Base-by-base conservation (phyloP, 2,797 vertebrate species). In the Pempheris klunzingeri region DNA sequence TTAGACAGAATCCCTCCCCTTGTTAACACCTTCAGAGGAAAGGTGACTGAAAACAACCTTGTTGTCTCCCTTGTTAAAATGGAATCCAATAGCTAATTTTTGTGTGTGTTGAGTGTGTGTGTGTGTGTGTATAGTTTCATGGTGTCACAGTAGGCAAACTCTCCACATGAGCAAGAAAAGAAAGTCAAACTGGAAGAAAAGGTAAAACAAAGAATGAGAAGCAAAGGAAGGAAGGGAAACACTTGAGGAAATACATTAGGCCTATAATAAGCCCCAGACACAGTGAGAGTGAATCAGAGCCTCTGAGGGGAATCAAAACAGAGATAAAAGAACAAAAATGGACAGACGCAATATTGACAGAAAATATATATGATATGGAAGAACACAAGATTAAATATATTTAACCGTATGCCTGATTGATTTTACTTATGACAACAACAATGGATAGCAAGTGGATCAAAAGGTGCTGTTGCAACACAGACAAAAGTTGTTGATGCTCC, bases 11-110 rank as follows among this genome's bases (percentile, higher is more conserved):
- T 85, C 17, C 69, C 70, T 67, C 55, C 24, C 30, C 73, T 81
- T 74, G 75, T 84, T 81, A 87, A 75, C 46, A 74, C 62, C 69
- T 79, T 78, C 18, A 74, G 18, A 82, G 32, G 38, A 73, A 68
- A 74, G 47, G 63, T 79, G 78, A 71, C 50, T 52, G 54, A 64
- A 63, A 71, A 47, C 71, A 69, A 66, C 74, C 75, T 71, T 82
- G 71, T 49, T 74, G 39, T 15, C n/a, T 41, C 26, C 71, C 76
- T 86, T 77, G 69, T 86, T 88, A 84, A 83, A 81, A 63, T 39
- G 34, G 22, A 57, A 80, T 76, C 44, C 59, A 74, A 69, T 60
- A 64, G 43, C 30, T 30, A 24, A 7, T 77, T 46, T 74, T 14
- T 69, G 49, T 82, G 62, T 69, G 49, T 52, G 24, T 39, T 71